These are phyloP conservation scores for Planococcus citri DNA, from an alignment of 1,140 invertebrate genomes.

Conservation along the genomic window DNA sequence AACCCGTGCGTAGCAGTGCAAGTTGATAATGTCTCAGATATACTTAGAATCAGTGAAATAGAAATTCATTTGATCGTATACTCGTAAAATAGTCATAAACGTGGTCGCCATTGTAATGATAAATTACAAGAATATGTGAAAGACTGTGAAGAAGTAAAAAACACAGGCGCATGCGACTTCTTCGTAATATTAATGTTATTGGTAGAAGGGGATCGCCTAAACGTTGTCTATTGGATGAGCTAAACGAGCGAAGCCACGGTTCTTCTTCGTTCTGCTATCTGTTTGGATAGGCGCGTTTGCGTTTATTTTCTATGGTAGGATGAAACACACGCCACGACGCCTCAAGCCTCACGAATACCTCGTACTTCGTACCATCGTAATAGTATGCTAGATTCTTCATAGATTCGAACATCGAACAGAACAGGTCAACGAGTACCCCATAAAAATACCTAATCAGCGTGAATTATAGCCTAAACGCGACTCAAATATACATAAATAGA, in stretches of 20 bases:
- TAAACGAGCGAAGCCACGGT: neutral
- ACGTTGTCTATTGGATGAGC: conserved; percentile 6
- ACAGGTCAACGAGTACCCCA: too few species aligned
- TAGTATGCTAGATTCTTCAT: too few species aligned
- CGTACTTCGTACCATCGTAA: neutral
- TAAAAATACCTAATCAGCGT: too few species aligned
- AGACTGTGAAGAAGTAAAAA: neutral
- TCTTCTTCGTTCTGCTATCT: neutral
- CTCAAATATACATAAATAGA: too few species aligned
- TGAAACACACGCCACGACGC: neutral
- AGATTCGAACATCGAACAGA: too few species aligned
- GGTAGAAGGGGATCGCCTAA: neutral
- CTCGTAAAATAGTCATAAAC: too few species aligned
- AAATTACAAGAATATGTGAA: neutral
- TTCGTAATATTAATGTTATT: neutral
- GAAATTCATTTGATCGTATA: too few species aligned
- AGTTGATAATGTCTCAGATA: too few species aligned
- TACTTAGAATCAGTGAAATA: too few species aligned
- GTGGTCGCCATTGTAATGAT: neutral
- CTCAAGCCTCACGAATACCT: neutral
- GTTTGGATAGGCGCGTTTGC: neutral
- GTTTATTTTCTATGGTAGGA: neutral
- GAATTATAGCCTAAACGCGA: too few species aligned
- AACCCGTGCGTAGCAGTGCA: too few species aligned
- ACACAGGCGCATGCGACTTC: neutral